Base-by-base conservation (phyloP, 2,113 vertebrate species). In the Xiphophorus couchianus region DNA sequence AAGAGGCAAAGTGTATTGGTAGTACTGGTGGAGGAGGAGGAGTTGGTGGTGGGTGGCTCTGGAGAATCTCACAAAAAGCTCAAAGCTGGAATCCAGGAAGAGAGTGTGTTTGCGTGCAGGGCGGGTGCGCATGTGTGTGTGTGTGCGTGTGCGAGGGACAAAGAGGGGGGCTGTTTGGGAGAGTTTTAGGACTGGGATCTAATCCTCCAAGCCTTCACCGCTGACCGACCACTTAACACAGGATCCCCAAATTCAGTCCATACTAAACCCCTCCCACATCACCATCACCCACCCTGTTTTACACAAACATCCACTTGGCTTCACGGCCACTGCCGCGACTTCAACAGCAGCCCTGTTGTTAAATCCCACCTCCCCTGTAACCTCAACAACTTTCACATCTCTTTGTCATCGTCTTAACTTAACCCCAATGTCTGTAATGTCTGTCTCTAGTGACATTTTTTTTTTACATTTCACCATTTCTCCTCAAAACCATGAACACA, bases 121-220 rank as follows among this genome's bases (percentile, higher is more conserved):
- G 10, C 2, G 35, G 11, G 35, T 37, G 35, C 2, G 35, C 2
- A 9, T 10, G 1, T 35, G 33, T 0, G 35, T 10, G 9, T 37
- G 35, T 82, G 60, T 48, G 27, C 35, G 67, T 74, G 51, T 81
- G 76, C 79, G 87, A 74, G 66, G 79, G 72, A 79, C 69, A 62
- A 58, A 54, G 35, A 63, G 48, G 25, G 29, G 74, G 74, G 75
- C 68, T 83, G 84, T 86, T 90, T 80, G 84, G 66, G 66, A 75
- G 80, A 80, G 79, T 82, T 81, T 83, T 44, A 79, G 77, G 74
- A 68, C 63, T 71, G 82, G 80, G 78, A 69, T 85, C 66, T 89
- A 92, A 91, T 91, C 91, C 88, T 87, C 70, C 81, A 88, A 88
- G 84, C 89, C 89, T 90, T 90, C 85, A 84, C 86, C 84, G 83